A percentile compares a stretch with the other conserved stretches of the same genome.
These are phyloP conservation scores for Ia io DNA, from an alignment of 2,113 vertebrate genomes.

Conservation along the genomic window DNA sequence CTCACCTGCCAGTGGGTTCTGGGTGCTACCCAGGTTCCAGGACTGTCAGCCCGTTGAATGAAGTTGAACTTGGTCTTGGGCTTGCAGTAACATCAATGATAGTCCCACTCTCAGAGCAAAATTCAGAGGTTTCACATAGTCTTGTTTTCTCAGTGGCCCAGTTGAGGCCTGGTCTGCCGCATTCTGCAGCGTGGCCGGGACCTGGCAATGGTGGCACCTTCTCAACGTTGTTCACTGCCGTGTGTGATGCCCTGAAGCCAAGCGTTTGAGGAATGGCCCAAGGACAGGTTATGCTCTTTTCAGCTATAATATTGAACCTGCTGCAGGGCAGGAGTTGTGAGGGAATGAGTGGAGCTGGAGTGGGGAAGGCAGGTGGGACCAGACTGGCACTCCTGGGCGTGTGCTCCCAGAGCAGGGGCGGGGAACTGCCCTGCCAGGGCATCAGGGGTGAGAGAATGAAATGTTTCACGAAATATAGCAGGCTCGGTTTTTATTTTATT, in stretches of 20 bases:
- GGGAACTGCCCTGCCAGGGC: no score
- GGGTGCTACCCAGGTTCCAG: not conserved
- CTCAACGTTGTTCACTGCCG: rapidly evolving
- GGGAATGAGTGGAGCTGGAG: not conserved
- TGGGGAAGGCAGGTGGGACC: not conserved
- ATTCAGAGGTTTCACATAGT: not conserved
- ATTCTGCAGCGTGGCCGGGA: not conserved
- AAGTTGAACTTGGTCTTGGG: not conserved
- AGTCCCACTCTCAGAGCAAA: not conserved
- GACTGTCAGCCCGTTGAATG: not conserved
- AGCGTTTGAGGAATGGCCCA: not conserved
- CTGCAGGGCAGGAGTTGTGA: not conserved
- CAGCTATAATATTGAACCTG: not conserved
- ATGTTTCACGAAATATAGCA: no score
- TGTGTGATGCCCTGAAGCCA: not conserved
- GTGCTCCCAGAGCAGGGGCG: no score
- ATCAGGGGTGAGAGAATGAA: no score
- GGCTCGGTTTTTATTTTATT: no score
- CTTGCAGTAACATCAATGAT: not conserved
- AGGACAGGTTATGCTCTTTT: not conserved
- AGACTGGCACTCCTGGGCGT: rapidly evolving
- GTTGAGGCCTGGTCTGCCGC: not conserved
- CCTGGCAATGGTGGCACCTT: not conserved
- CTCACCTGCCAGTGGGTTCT: no score
- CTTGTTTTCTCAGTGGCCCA: not conserved